Evolutionary conservation across 2,888 invertebrate genomes (phyloP).

Genomic region (Cyaniris semiargus): DNA sequence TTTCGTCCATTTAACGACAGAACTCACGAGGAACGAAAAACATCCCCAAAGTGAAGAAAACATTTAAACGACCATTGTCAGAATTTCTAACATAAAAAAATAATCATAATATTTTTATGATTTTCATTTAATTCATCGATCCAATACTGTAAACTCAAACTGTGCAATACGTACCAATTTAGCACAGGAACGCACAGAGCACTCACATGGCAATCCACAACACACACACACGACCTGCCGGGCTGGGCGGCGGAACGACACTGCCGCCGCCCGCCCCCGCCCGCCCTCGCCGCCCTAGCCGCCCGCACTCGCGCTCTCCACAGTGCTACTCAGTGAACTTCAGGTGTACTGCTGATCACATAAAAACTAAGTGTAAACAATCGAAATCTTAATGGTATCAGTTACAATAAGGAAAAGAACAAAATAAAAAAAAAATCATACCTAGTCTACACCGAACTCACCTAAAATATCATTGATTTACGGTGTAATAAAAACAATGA

Average conservation of each 20-base stretch:
- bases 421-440: too few species aligned
- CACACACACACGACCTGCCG: constrained; percentile 45
- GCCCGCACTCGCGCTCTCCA: constrained; percentile 36
- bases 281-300: too few species aligned
- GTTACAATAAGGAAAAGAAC: background rate
- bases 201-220: constrained; percentile 41
- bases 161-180: background rate
- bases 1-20: background rate
- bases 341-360: constrained; percentile 2
- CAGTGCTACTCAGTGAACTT: background rate
- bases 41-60: background rate
- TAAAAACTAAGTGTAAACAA: background rate
- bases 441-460: too few species aligned
- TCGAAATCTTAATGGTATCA: background rate
- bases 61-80: background rate
- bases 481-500: too few species aligned
- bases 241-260: constrained; percentile 51
- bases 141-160: background rate
- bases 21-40: background rate
- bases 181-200: constrained; percentile 40
- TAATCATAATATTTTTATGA: too few species aligned
- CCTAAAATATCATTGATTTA: too few species aligned
- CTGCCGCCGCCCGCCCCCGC: constrained; percentile 62
- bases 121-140: background rate
- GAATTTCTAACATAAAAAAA: background rate